These are phyloP conservation scores for Atherinomorus stipes DNA, from an alignment of 2,113 vertebrate genomes.

Conservation along the genomic window DNA sequence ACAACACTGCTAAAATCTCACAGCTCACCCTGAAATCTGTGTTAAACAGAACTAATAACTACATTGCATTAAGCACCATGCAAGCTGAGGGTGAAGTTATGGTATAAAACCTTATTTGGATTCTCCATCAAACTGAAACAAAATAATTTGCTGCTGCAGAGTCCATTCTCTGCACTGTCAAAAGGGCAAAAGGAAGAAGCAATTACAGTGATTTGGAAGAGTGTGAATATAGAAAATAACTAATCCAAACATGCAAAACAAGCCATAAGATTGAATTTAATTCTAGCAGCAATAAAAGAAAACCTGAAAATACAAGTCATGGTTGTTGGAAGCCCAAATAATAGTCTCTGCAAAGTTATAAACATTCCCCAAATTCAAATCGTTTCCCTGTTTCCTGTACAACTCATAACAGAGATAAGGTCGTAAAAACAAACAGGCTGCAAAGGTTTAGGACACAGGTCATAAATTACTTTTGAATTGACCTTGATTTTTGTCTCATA, in stretches of 20 bases:
- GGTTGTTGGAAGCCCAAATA: constrained; percentile 16
- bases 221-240: constrained; percentile 31
- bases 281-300: constrained; percentile 27
- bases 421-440: constrained; percentile 39
- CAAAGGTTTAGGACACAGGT: constrained; percentile 55
- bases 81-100: constrained; percentile 44
- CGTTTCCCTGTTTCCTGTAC: constrained; percentile 45
- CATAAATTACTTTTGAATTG: constrained; percentile 64
- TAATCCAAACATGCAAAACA: constrained; percentile 63
- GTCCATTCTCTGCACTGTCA: constrained; percentile 49
- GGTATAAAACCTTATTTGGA: constrained; percentile 51
- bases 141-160: constrained; percentile 61
- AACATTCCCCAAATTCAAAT: constrained; percentile 41
- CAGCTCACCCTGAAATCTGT: constrained; percentile 59
- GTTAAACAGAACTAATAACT: constrained; percentile 53
- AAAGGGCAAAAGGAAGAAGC: constrained; percentile 60
- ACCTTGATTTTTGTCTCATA: constrained; percentile 70
- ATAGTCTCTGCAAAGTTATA: constrained; percentile 29
- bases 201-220: constrained; percentile 64
- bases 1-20: constrained; percentile 63
- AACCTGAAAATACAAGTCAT: constrained; percentile 18
- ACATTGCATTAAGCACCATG: constrained; percentile 42
- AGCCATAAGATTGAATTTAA: constrained; percentile 51
- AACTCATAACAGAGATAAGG: constrained; percentile 56
- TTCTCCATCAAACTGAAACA: constrained; percentile 47